phyloP scores from a whole-genome alignment of 2,113 vertebrate genomes.

The Numenius arquata region DNA sequence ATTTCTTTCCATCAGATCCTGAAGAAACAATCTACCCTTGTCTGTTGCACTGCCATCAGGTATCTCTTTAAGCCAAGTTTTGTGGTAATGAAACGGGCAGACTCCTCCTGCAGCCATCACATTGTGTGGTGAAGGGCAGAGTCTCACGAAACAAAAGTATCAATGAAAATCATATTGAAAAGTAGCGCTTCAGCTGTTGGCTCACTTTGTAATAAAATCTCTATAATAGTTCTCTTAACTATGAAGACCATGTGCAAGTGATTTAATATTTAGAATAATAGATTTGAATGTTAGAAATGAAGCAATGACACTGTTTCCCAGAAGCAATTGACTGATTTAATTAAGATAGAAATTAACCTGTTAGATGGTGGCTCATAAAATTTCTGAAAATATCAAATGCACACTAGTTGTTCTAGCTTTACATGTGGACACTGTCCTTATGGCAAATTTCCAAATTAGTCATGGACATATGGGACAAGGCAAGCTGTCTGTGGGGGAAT shows the following conservation, averaged over 20 bases:
- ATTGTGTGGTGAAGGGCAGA: neutral
- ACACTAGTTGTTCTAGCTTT: neutral
- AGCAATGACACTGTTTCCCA: conserved; percentile 18
- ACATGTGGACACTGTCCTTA: neutral
- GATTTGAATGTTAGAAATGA: conserved; percentile 17
- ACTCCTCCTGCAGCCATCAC: neutral
- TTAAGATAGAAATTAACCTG: conserved; percentile 19
- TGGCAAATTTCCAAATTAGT: neutral
- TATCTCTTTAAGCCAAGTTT: neutral
- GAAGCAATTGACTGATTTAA: conserved; percentile 31
- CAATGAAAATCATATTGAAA: neutral
- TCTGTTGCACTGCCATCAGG: neutral
- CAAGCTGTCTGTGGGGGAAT: neutral
- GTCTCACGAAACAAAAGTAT: neutral
- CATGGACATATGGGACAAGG: neutral
- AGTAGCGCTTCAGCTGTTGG: neutral
- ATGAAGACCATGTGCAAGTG: neutral
- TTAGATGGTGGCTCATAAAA: neutral
- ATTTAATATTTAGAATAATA: conserved; percentile 18
- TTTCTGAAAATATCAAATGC: neutral
- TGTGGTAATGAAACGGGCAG: neutral
- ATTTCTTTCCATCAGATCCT: neutral
- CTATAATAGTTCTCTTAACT: neutral
- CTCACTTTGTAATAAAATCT: neutral
- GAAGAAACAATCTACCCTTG: neutral